Conservation (phyloP, 2,113 vertebrate genomes). For the Ptilorrhoa leucosticta region DNA sequence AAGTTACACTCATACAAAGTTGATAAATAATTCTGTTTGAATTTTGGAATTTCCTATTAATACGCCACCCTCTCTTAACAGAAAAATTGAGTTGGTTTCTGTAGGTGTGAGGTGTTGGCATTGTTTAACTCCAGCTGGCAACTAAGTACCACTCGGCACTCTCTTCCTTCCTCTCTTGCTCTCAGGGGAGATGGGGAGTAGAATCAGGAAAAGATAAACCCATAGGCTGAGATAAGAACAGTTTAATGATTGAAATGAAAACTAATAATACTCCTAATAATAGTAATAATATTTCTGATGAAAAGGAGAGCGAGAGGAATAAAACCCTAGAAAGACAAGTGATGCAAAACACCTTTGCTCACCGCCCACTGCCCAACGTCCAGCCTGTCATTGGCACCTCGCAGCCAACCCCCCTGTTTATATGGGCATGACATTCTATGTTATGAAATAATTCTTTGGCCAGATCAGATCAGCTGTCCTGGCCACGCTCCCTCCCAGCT, state of each 20-base stretch:
- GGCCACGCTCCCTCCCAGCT: neutral
- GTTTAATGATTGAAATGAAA: neutral
- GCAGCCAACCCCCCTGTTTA: neutral
- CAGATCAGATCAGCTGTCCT: neutral
- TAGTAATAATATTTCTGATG: neutral
- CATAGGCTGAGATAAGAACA: neutral
- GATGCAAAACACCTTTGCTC: neutral
- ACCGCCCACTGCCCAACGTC: neutral
- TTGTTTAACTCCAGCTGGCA: neutral
- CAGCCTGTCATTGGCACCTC: neutral
- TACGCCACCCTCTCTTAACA: neutral
- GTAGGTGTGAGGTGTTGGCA: neutral
- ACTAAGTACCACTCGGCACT: neutral
- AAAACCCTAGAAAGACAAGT: neutral
- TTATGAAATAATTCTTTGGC: neutral
- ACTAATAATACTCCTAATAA: neutral
- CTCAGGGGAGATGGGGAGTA: neutral
- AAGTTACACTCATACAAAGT: neutral
- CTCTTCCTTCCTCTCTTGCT: fast-evolving
- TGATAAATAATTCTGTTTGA: neutral
- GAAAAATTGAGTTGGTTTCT: neutral
- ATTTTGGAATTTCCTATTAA: neutral
- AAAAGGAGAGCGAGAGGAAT: neutral
- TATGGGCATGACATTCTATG: too few relatives aligned
- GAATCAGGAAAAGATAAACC: neutral